Evolutionary conservation across 64 coral and sea anemone species (phyloP), one percentile per base, ranked within the genome.

Genomic region (Anthopleura sola): DNA sequence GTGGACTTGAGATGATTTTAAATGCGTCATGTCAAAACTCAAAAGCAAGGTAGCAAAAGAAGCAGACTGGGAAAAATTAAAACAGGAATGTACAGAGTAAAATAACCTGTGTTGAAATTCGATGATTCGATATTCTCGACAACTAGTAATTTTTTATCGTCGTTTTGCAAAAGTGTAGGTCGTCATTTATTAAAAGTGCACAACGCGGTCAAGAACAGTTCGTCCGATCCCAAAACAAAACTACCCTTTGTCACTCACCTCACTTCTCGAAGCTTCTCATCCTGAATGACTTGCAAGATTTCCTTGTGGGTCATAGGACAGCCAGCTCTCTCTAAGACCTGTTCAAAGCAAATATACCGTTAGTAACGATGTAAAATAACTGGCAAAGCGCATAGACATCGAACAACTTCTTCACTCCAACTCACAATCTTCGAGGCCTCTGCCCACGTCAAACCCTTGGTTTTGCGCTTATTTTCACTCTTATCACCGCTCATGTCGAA

Each of bases 221-320:
- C 12, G 50, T 53, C 50, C 6, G 50, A 53, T 53, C 50, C 2
- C 7, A 53, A 14, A 53, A 12, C 50, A 53, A 53, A 53, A 53
- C 50, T 53, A 44, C 7, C n/a, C 29, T 3, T 21, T 7, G n/a
- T 79, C 76, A 88, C 88, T 82, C 85, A 96, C 94, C 88, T 92
- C 60, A 96, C 79, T 86, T 96, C 94, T 68, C 91, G 91, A 51
- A 96, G 87, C 47, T 92, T 92, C 85, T 96, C 90, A 24, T 92
- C 87, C 32, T 96, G 86, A 55, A 96, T 96, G 38, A 96, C 94
- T 76, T 92, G 92, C 0, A 96, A 82, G 60, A 96, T 96, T 15
- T 96, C 90, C 85, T 96, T 96, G 60, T 96, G 94, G 1, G 94
- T 96, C 83, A 96, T 92, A 23, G 94, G 90, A 7, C 6, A 82